Evolutionary conservation across 2,888 invertebrate genomes (phyloP).

Genomic region (Nomada fucata): DNA sequence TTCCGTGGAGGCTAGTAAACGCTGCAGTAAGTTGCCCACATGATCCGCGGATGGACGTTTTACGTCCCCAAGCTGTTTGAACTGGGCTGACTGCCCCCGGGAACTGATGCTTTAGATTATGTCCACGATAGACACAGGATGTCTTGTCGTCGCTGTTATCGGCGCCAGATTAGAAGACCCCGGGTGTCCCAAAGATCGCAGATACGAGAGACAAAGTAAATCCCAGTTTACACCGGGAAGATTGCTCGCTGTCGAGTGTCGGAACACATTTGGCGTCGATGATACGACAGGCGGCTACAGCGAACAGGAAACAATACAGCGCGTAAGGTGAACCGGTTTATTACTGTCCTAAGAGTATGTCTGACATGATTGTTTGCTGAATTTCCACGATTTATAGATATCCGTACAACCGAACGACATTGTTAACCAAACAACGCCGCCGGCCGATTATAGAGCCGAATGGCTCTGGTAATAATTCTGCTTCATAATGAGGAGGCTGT

Average conservation of each 20-base stretch:
- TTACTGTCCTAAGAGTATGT: not conserved
- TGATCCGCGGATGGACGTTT: constrained; percentile 20
- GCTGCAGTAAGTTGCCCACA: constrained; percentile 18
- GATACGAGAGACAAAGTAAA: not conserved
- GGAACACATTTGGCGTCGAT: not conserved
- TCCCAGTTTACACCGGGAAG: not conserved
- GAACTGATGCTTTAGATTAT: constrained; percentile 4
- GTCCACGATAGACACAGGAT: not conserved
- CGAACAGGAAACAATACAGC: not conserved
- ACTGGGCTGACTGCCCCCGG: too few species aligned
- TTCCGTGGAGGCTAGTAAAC: constrained; percentile 41
- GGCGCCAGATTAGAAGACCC: constrained; percentile 1
- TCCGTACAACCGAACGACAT: too few species aligned
- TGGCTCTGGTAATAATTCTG: too few species aligned
- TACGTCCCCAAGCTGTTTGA: not conserved
- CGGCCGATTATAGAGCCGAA: too few species aligned
- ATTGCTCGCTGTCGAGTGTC: not conserved
- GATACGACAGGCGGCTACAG: not conserved
- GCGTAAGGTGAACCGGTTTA: not conserved
- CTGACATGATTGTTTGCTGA: not conserved
- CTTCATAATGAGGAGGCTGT: too few species aligned
- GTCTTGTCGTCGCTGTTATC: not conserved
- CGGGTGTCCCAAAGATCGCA: not conserved
- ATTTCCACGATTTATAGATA: not conserved
- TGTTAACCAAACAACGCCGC: too few species aligned